These are phyloP conservation scores for Wasmannia auropunctata DNA, from an alignment of 1,140 invertebrate species.

Conservation along the genomic window DNA sequence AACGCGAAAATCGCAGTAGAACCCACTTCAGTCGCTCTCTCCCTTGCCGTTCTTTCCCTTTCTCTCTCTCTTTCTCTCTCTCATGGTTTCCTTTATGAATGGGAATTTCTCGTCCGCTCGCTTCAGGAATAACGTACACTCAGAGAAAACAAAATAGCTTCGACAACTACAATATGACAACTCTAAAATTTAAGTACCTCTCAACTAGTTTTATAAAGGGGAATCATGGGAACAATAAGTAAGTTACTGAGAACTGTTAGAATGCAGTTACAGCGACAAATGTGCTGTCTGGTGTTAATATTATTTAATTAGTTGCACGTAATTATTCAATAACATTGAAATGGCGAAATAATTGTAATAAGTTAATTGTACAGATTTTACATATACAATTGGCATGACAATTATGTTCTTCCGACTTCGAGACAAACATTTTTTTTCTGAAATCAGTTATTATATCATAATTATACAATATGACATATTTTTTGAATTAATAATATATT, in stretches of 20 bases:
- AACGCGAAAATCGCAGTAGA: constrained; percentile 24
- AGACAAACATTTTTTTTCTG: neutral
- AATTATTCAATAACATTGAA: neutral
- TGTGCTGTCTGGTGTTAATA: neutral
- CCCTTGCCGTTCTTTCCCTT: too few relatives aligned
- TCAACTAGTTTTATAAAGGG: constrained; percentile 3
- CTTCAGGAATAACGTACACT: neutral
- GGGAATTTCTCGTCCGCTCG: neutral
- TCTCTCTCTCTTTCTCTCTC: too few relatives aligned
- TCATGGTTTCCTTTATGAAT: neutral
- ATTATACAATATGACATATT: neutral
- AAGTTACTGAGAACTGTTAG: neutral
- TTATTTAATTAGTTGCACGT: neutral
- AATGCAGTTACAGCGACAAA: neutral
- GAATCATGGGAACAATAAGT: neutral
- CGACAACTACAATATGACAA: neutral
- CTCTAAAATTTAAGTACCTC: neutral
- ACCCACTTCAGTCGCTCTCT: neutral
- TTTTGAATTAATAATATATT: neutral
- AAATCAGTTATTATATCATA: neutral
- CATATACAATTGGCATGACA: neutral
- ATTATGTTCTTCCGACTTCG: neutral
- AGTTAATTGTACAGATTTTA: neutral
- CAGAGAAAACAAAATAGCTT: neutral
- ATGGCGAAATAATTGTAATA: neutral